phyloP scores from a whole-genome alignment of 2,113 vertebrate species.

The Strix aluco region DNA sequence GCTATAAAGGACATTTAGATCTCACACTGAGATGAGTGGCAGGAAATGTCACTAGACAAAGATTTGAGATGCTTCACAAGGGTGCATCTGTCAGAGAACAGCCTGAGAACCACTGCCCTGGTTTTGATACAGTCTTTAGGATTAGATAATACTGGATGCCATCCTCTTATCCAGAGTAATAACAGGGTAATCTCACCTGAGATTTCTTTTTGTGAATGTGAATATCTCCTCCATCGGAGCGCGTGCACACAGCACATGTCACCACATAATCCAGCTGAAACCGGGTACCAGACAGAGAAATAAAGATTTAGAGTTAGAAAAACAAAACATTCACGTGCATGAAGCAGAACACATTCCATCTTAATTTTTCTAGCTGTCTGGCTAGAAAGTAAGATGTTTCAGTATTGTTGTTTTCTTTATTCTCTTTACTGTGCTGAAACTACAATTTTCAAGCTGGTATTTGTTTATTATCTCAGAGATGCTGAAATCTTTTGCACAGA shows the following conservation, averaged over 20 bases:
- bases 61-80: not conserved
- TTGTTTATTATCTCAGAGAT: not conserved
- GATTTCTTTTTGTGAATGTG: constrained; percentile 98
- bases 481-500: not conserved
- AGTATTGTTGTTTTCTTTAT: not conserved
- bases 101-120: not conserved
- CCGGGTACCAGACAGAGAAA: not conserved
- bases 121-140: not conserved
- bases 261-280: constrained; percentile 94
- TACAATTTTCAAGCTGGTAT: not conserved
- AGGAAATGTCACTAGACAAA: not conserved
- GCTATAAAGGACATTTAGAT: not conserved
- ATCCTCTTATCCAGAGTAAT: not conserved
- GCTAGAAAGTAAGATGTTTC: not conserved
- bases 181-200: constrained; percentile 80
- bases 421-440: not conserved
- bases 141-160: not conserved
- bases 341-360: not conserved
- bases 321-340: not conserved
- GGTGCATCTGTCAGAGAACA: not conserved
- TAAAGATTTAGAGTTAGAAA: not conserved
- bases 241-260: constrained; percentile 97
- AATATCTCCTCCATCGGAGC: constrained; percentile 93
- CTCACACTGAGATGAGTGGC: not conserved
- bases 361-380: not conserved